Evolutionary conservation across 2,888 invertebrate genomes (phyloP), one percentile per base, ranked within the genome.

Genomic region (Allolobophora icterica): DNA sequence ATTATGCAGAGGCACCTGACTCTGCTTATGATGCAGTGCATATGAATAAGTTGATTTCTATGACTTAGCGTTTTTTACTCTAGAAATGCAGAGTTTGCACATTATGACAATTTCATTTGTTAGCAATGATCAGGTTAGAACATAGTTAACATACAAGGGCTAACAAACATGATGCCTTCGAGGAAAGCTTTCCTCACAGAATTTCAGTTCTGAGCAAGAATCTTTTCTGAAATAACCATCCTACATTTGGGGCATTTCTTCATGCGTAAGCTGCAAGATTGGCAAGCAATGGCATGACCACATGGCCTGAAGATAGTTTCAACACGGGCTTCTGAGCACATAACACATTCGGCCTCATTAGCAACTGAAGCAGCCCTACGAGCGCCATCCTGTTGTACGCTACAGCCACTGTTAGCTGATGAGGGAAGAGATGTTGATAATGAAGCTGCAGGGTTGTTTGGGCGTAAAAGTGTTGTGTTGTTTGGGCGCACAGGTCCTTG

Each of bases 191-290:
- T n/a, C 6, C 30, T 30, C n/a, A n/a, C n/a, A 30, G n/a, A 71
- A n/a, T 30, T 11, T 71, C 71, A 71, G 30, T 71, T 71, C 71
- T 71, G 0, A 71, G 71, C n/a, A n/a, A 17, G 71, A 52, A n/a
- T 30, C 71, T 71, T 71, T 71, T 71, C 71, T 71, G 71, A 71
- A 71, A 30, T 71, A 13, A 71, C 71, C 17, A n/a, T 71, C n/a
- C 71, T 71, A 71, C 30, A 71, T 71, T 30, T 52, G 1, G 52
- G 52, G 24, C 52, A 71, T 71, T 71, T 71, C 71, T 71, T n/a
- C 71, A 71, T 71, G 71, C 71, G n/a, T 71, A 71, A 71, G 71
- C 30, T 71, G 71, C 71, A 71, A 71, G n/a, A 71, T n/a, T 71
- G 71, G 71, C 71, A 71, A 71, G 71, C 71, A 71, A 71, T 71